A percentile compares a stretch with the other conserved stretches of the same genome.
Evolutionary conservation across 2,888 invertebrate genomes (phyloP).

Genomic region (Eumerus sabulonum): DNA sequence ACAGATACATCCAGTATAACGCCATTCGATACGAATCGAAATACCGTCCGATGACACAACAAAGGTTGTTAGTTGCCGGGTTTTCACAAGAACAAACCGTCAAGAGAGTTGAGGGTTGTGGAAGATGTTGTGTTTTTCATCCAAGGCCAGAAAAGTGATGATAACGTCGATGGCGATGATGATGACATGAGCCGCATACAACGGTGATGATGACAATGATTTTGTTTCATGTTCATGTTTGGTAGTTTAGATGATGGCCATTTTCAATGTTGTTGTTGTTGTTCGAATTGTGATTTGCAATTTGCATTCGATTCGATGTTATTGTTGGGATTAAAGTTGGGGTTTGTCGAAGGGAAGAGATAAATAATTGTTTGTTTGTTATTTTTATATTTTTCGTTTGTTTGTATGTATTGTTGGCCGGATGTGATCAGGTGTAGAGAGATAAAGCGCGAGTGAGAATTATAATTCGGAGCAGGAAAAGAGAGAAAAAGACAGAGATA

Average conservation of each 20-base stretch:
- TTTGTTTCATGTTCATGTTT: constrained; percentile 28
- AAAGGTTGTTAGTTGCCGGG: constrained; percentile 26
- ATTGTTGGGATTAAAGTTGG: constrained; percentile 29
- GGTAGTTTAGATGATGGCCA: no score
- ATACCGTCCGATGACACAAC: constrained; percentile 33
- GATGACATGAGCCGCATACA: constrained; percentile 33
- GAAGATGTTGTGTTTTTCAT: constrained; percentile 32
- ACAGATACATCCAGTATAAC: constrained; percentile 44
- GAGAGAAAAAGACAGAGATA: constrained; percentile 58
- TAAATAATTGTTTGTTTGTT: neutral
- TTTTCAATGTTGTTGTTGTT: constrained; percentile 49
- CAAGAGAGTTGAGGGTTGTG: no score
- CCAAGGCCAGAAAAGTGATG: constrained; percentile 64
- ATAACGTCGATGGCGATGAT: constrained; percentile 55
- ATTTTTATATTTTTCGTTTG: no score
- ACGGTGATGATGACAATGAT: constrained; percentile 26
- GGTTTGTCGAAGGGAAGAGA: constrained; percentile 8
- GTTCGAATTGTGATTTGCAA: constrained; percentile 34
- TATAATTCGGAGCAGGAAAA: constrained; percentile 33
- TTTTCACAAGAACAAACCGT: no score
- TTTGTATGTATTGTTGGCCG: constrained; percentile 11
- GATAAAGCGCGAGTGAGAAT: constrained; percentile 22
- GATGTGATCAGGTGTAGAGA: constrained; percentile 27
- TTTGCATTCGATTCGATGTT: constrained; percentile 25
- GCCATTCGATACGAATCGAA: constrained; percentile 65